Conservation (phyloP, 2,797 vertebrate species). For the Heteromormyrus szaboi region DNA sequence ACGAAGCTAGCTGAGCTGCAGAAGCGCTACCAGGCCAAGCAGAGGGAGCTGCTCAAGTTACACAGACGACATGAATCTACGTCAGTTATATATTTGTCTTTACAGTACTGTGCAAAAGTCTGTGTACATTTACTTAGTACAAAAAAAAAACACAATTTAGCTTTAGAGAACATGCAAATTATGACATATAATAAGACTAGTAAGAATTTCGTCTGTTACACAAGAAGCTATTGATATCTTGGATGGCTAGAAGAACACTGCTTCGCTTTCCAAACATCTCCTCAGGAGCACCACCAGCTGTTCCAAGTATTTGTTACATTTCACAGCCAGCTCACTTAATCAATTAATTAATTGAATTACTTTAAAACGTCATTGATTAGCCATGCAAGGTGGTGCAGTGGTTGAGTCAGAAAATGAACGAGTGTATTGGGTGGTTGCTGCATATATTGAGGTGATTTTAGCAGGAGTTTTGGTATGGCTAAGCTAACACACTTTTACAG, state of each 20-base stretch:
- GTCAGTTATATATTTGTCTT: slow-evolving; percentile 61
- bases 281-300: background rate
- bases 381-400: background rate
- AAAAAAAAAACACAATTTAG: background rate
- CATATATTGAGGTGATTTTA: background rate
- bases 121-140: background rate
- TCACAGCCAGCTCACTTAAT: background rate
- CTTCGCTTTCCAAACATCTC: background rate
- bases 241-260: background rate
- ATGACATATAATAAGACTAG: background rate
- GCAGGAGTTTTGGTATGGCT: background rate
- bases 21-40: slow-evolving; percentile 88
- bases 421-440: background rate
- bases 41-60: slow-evolving; percentile 84
- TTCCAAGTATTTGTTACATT: background rate
- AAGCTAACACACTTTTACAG: background rate
- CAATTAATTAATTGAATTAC: background rate
- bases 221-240: background rate
- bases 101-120: background rate
- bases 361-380: background rate
- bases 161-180: background rate
- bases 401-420: background rate
- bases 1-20: slow-evolving; percentile 87
- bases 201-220: background rate
- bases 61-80: slow-evolving; percentile 82